Evolutionary conservation across 2,888 invertebrate genomes (phyloP), one percentile per base, ranked within the genome.

Genomic region (Andricus quercusramuli): DNA sequence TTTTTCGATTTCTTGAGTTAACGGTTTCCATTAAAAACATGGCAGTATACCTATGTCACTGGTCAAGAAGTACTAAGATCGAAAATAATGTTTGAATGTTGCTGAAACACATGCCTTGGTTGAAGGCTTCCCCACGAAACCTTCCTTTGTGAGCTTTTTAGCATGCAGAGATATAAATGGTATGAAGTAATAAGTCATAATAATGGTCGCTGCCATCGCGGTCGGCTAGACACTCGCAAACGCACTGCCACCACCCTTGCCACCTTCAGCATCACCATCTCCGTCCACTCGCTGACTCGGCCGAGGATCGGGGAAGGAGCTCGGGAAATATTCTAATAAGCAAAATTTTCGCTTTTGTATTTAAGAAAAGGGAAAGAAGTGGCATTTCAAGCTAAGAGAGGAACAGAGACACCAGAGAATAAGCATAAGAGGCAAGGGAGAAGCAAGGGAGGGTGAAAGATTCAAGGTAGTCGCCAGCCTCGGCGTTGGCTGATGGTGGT

Each of bases 331-430:
- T 90, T 90, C 90, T 91, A 91, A 91, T 91, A 91, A 91, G 91
- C 90, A 90, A 90, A 90, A 91, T 91, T 90, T 90, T 90, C 89
- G 90, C 91, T 91, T 91, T 91, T 90, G 90, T 90, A 90, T 90
- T 90, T 90, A 91, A 90, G 90, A 90, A 91, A 90, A 89, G 88
- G 88, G 89, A 89, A 89, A 89, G 90, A 90, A 90, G 85, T 86
- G 86, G 86, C 82, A 81, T 83, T 79, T 83, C 80, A 81, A 81
- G 85, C 78, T 79, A 78, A 82, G 80, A 78, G 83, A 77, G 82
- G 78, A 82, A 84, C 81, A 65, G 82, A 79, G 83, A 83, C 80
- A 80, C 66, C 17, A 25, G 66, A 47, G 77, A 68, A 41, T 79
- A 78, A 82, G 80, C 65, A 25, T 51, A 78, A 78, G 82, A 67